These are phyloP conservation scores for Ptilodon capucinus DNA, from an alignment of 2,888 invertebrate genomes.

Conservation along the genomic window DNA sequence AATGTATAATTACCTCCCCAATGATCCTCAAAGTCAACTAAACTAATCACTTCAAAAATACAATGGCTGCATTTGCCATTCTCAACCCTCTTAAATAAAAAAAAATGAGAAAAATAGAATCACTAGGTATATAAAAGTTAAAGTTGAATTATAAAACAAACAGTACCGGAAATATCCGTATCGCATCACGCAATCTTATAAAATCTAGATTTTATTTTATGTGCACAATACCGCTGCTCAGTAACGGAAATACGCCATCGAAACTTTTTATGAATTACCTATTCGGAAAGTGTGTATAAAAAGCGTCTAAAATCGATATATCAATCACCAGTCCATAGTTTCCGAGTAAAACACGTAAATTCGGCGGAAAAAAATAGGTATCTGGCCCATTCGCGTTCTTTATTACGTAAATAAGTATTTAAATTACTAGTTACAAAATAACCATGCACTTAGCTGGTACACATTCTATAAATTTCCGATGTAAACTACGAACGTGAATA, in stretches of 20 bases:
- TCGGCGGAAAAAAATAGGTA: slow-evolving; percentile 17
- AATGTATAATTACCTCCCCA: no score
- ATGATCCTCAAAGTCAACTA: no score
- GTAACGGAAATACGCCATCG: background rate
- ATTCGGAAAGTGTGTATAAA: background rate
- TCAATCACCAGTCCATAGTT: slow-evolving; percentile 1
- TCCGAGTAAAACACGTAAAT: slow-evolving; percentile 7
- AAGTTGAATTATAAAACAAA: no score
- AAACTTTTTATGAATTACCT: background rate
- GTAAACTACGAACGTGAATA: slow-evolving; percentile 10
- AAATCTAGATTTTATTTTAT: background rate
- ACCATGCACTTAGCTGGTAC: background rate
- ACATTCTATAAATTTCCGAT: slow-evolving; percentile 1
- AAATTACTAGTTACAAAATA: slow-evolving; percentile 8
- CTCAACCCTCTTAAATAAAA: no score
- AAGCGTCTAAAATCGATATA: background rate
- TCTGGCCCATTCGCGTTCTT: slow-evolving; percentile 9
- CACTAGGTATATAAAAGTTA: no score
- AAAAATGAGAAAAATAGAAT: no score
- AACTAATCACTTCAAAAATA: no score
- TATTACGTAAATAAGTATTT: slow-evolving; percentile 14
- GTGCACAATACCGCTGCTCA: background rate
- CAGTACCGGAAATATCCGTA: background rate
- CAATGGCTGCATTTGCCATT: no score
- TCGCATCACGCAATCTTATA: background rate